Evolutionary conservation across 2,888 invertebrate species (phyloP), one percentile per base, ranked within the genome.

Genomic region (Crematogaster levior): DNA sequence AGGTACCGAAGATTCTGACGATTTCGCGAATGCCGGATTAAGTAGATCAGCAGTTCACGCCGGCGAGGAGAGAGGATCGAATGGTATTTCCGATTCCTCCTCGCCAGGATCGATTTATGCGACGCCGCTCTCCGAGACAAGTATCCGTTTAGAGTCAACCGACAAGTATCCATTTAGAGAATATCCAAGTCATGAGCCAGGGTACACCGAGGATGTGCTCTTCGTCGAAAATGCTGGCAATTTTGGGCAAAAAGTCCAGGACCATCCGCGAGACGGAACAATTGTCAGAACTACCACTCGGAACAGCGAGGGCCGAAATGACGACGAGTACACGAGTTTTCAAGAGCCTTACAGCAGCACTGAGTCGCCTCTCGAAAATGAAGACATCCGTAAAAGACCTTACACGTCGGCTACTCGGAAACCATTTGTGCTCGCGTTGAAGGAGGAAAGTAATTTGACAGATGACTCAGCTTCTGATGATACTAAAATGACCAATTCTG

Each of bases 211-310:
- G 0, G 84, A 83, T 1, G 56, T 30, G 10, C 1, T 56, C 1
- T 72, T 80, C 1, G 10, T 61, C 1, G 84, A 86, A 18, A 46
- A 40, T 0, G 51, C 61, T 0, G 86, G 73, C 0, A 82, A 74
- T 9, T 87, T 87, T 12, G 87, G 87, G 0, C 81, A 87, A 40
- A 80, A 82, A 30, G 74, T 88, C 9, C 83, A 56, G 2, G 30
- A 18, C 37, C 43, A 5, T 0, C n/a, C 43, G 24, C n/a, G 3
- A 15, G 51, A 40, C 12, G 7, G 15, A 9, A 63, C 24, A 0
- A 63, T 37, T 10, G 12, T 46, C 51, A 21, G 40, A 15, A 40
- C 27, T 30, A 18, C 34, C 40, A 18, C 48, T 12, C n/a, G 5
- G 9, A 68, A 0, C 5, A 24, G 1, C 21, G 48, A 70, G 4